phyloP scores from a whole-genome alignment of 2,113 vertebrate species.

The Sebastes fasciatus region DNA sequence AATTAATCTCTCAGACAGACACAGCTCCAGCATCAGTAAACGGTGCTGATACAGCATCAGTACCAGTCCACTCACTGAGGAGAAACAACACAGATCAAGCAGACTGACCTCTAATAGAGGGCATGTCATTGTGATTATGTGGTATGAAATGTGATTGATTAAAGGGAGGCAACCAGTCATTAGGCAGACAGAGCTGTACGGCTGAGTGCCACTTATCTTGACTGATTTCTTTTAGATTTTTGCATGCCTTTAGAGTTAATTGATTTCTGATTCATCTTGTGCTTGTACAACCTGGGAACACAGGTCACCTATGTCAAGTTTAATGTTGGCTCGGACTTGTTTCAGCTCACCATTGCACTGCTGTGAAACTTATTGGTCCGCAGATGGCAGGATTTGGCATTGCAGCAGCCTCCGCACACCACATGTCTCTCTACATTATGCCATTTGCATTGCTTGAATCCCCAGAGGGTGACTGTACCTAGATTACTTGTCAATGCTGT shows the following conservation, averaged over 20 bases:
- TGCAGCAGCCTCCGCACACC: slow-evolving; percentile 25
- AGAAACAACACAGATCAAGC: slow-evolving; percentile 51
- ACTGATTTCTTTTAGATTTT: slow-evolving; percentile 60
- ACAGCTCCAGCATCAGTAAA: slow-evolving; percentile 32
- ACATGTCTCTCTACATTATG: slow-evolving; percentile 33
- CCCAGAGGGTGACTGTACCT: slow-evolving; percentile 43
- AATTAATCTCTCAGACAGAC: slow-evolving; percentile 28
- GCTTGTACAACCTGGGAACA: slow-evolving; percentile 50
- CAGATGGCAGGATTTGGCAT: slow-evolving; percentile 59
- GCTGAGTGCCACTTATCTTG: slow-evolving; percentile 49
- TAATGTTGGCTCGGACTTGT: slow-evolving; percentile 27
- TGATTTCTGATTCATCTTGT: slow-evolving; percentile 61
- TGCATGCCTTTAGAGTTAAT: slow-evolving; percentile 65
- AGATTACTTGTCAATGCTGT: slow-evolving; percentile 36
- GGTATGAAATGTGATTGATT: slow-evolving; percentile 86
- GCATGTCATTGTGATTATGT: slow-evolving; percentile 79
- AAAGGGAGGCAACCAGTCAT: slow-evolving; percentile 73
- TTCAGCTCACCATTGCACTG: slow-evolving; percentile 21
- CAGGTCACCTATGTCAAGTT: slow-evolving; percentile 54
- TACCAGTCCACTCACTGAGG: slow-evolving; percentile 29
- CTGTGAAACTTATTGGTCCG: slow-evolving; percentile 50
- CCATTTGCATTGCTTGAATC: slow-evolving; percentile 43
- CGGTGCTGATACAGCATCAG: slow-evolving; percentile 43
- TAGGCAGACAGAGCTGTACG: slow-evolving; percentile 51
- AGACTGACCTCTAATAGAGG: slow-evolving; percentile 70